These are phyloP conservation scores for Tetragnatha montana DNA, from an alignment of 2,888 invertebrate genomes.

Conservation along the genomic window DNA sequence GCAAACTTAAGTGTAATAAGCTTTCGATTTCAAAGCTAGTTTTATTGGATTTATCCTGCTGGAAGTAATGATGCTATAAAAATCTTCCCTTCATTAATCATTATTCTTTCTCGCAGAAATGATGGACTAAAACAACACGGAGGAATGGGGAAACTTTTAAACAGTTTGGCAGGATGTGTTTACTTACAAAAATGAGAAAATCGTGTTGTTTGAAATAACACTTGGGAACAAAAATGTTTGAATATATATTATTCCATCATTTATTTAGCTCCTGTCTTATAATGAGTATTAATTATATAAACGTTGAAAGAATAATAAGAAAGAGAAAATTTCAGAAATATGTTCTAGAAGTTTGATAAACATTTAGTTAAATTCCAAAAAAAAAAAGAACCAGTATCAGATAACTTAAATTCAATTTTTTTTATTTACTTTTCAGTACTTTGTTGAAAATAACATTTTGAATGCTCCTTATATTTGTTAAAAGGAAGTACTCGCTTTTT, in stretches of 20 bases:
- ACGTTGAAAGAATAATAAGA: too few relatives aligned
- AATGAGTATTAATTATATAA: too few relatives aligned
- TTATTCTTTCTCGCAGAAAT: conserved; percentile 39
- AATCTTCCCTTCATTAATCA: conserved; percentile 57
- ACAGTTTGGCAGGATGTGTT: conserved; percentile 9
- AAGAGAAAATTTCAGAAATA: too few relatives aligned
- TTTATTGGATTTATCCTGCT: conserved; percentile 47
- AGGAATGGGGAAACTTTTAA: conserved; percentile 10
- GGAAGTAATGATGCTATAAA: conserved; percentile 56
- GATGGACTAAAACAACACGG: conserved; percentile 28
- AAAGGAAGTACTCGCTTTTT: too few relatives aligned
- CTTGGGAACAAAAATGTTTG: neutral
- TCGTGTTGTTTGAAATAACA: neutral
- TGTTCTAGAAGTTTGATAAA: too few relatives aligned
- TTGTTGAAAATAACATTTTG: too few relatives aligned
- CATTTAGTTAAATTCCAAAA: too few relatives aligned
- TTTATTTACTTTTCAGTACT: too few relatives aligned
- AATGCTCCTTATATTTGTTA: too few relatives aligned
- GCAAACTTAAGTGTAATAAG: conserved; percentile 48
- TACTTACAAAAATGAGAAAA: neutral
- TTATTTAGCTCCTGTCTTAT: too few relatives aligned
- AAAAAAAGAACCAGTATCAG: too few relatives aligned
- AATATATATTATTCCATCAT: neutral
- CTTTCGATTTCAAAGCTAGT: conserved; percentile 53
- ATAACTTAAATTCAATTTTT: too few relatives aligned